These are phyloP conservation scores for Marmota flaviventris DNA, from an alignment of 2,113 vertebrate species.

Conservation along the genomic window DNA sequence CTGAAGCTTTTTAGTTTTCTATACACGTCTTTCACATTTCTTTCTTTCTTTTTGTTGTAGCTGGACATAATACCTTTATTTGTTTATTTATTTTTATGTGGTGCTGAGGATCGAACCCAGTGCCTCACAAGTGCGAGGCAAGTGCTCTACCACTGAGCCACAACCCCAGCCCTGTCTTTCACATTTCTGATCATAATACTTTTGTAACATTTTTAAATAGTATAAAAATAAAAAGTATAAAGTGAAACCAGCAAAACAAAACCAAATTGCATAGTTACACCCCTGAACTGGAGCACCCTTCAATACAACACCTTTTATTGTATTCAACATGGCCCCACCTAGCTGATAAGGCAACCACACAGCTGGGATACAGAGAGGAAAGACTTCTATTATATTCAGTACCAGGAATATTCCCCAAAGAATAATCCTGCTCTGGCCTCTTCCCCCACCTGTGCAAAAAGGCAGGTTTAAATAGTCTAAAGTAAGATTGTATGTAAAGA, in stretches of 20 bases:
- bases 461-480: background rate
- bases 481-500: background rate
- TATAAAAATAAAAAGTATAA: background rate
- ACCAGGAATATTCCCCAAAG: background rate
- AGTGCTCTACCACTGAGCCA: too few species aligned
- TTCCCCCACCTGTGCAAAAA: background rate
- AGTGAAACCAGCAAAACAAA: constrained; percentile 25
- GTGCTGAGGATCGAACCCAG: too few species aligned
- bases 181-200: background rate
- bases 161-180: background rate
- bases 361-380: background rate
- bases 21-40: background rate
- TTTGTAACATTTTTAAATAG: background rate
- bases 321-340: background rate
- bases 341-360: background rate
- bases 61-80: too few species aligned
- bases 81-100: too few species aligned
- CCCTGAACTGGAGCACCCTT: background rate
- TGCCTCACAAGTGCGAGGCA: too few species aligned
- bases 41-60: background rate
- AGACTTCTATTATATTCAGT: background rate
- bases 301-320: background rate
- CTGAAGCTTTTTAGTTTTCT: constrained; percentile 20
- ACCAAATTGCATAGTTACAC: background rate
- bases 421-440: background rate